phyloP scores from a whole-genome alignment of 1,140 invertebrate species.

The Pinna nobilis region DNA sequence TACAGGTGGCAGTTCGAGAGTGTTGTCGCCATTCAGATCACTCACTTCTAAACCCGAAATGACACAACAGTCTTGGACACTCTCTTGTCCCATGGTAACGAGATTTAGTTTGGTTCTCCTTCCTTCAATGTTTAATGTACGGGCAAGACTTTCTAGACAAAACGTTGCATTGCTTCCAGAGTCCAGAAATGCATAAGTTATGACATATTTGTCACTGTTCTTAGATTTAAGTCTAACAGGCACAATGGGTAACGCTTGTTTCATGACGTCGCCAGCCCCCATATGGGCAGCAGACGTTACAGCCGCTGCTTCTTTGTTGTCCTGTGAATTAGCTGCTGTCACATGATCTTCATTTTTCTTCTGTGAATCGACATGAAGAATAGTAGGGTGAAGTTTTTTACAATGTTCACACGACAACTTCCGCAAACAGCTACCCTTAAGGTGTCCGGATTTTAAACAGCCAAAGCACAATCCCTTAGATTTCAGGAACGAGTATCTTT shows the following conservation, averaged over 20 bases:
- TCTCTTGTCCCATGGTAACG: slow-evolving; percentile 11
- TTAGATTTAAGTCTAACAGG: slow-evolving; percentile 18
- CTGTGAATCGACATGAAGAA: slow-evolving; percentile 19
- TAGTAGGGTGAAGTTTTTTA: slow-evolving; percentile 16
- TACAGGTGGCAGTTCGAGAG: background rate
- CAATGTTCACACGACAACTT: slow-evolving; percentile 2
- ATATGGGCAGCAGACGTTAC: slow-evolving; percentile 2
- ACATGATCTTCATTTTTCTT: background rate
- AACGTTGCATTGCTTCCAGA: slow-evolving; percentile 34
- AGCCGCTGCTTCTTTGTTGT: background rate
- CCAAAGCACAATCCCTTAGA: slow-evolving; percentile 12
- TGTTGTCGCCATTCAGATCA: background rate
- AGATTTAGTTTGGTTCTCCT: slow-evolving; percentile 4
- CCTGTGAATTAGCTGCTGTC: background rate
- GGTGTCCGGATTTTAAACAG: slow-evolving; percentile 24
- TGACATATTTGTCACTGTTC: slow-evolving; percentile 23
- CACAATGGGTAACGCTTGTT: slow-evolving; percentile 21
- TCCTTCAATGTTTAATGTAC: background rate
- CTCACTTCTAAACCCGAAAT: slow-evolving; percentile 10
- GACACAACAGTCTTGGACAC: background rate
- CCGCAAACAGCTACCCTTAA: slow-evolving; percentile 7
- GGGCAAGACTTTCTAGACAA: slow-evolving; percentile 11
- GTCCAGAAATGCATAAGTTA: slow-evolving; percentile 30
- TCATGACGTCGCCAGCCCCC: background rate
- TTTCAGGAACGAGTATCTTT: slow-evolving; percentile 16